phyloP scores from a whole-genome alignment of 2,797 vertebrate species.

The Sebastes reedi region DNA sequence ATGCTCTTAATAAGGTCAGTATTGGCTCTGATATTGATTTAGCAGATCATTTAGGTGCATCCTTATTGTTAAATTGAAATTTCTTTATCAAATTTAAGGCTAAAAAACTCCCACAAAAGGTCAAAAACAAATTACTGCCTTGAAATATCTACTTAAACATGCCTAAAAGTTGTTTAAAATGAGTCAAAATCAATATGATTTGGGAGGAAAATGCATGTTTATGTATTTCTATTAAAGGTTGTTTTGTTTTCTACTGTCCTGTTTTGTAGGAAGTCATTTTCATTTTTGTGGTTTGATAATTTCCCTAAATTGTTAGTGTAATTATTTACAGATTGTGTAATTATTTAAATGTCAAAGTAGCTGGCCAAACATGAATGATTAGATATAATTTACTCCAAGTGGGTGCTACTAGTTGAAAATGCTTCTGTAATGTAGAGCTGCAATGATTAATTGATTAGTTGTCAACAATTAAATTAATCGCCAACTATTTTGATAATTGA shows the following conservation, averaged over 20 bases:
- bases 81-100: background rate
- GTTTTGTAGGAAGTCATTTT: background rate
- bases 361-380: background rate
- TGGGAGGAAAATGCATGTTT: background rate
- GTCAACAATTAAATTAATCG: too few species aligned
- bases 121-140: background rate
- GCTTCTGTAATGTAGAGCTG: background rate
- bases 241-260: background rate
- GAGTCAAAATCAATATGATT: background rate
- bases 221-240: background rate
- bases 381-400: background rate
- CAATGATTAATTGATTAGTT: too few species aligned
- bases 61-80: background rate
- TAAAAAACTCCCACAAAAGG: background rate
- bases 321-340: background rate
- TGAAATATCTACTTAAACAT: background rate
- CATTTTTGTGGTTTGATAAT: background rate
- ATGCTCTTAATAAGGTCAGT: background rate
- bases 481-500: too few species aligned
- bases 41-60: background rate
- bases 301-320: background rate
- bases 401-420: background rate
- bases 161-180: background rate
- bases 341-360: too few species aligned
- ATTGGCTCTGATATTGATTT: background rate